Evolutionary conservation across 2,888 invertebrate species (phyloP), one percentile per base, ranked within the genome.

Genomic region (Furcula furcula): DNA sequence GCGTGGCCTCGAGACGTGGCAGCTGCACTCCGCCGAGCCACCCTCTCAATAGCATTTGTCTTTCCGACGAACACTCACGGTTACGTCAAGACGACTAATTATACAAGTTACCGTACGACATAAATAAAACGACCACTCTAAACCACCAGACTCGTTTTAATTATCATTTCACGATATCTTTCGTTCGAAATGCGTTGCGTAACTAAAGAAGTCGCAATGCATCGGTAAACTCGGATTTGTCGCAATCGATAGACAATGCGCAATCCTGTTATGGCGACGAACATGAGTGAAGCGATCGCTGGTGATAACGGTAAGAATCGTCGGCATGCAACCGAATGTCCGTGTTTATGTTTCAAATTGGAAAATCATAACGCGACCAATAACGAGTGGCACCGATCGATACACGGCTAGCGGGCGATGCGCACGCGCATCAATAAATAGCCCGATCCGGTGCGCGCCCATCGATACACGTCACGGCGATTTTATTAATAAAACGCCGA

Each of bases 401-500:
- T 70, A 64, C 40, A 48, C 49, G 45, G 53, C 50, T 42, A 55
- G 50, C 46, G 46, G 41, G 63, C 61, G 61, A 50, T 65, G 76
- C 72, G 75, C 76, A 65, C 65, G 74, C 80, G 79, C 76, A 75
- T 80, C 81, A 73, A 80, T 82, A 83, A 82, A 82, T 83, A 84
- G 84, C 76, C 63, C 70, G 75, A 76, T 77, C 69, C 65, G 63
- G 62, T 63, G 72, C 68, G 70, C 74, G 72, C 64, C 65, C 73
- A 71, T 79, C 84, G 79, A 82, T 81, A 79, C 77, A 75, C 83
- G 83, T 84, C 83, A 84, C 77, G 65, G 69, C 66, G 65, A 77
- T 78, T 83, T 85, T 86, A 86, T 86, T 85, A 86, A 86, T 86
- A 87, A 80, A 86, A 80, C 79, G 48, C 70, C 69, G 73, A 78